Base-by-base conservation (phyloP, 2,888 invertebrate species). In the Melinopterus prodromus region DNA sequence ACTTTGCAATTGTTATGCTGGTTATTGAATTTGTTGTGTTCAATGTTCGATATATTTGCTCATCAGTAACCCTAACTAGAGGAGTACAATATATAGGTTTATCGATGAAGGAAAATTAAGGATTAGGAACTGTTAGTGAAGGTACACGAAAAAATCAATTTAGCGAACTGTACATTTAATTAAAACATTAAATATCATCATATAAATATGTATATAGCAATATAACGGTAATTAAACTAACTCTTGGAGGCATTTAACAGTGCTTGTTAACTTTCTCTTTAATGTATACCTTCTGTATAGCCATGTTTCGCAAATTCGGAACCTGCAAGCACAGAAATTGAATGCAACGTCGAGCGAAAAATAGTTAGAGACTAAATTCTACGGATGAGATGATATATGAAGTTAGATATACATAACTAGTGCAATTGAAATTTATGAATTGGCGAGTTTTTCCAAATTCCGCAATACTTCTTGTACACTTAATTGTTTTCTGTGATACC, bases 401-500 rank as follows among this genome's bases (percentile, higher is more conserved):
- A 53, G 53, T 53, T 53, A 53, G 9, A 12, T 26, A 26, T 26
- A 53, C 12, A 53, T 53, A 53, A 53, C 53, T 53, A 53, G 53
- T 53, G 53, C 53, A 53, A 53, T 53, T 2, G 53, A 53, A 53
- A 53, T 53, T 53, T 53, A 53, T 12, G 36, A 72, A 72, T 26
- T 74, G 37, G 37, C n/a, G 37, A 74, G n/a, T 36, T 36, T 16
- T 72, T 72, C 71, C 15, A 71, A 71, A 71, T 71, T 71, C 26
- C 7, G 26, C 26, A 71, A 26, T 71, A 71, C 35, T 16, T 36
- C 15, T 35, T 74, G 70, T 77, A 80, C 75, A 77, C 70, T 77
- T 79, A 79, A 77, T 76, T 77, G 74, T 79, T 80, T 82, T 80
- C 78, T 82, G 81, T 81, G 81, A 81, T 81, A 81, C 77, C 79